Base-by-base conservation (phyloP, 2,888 invertebrate species). In the Sycophila texana region DNA sequence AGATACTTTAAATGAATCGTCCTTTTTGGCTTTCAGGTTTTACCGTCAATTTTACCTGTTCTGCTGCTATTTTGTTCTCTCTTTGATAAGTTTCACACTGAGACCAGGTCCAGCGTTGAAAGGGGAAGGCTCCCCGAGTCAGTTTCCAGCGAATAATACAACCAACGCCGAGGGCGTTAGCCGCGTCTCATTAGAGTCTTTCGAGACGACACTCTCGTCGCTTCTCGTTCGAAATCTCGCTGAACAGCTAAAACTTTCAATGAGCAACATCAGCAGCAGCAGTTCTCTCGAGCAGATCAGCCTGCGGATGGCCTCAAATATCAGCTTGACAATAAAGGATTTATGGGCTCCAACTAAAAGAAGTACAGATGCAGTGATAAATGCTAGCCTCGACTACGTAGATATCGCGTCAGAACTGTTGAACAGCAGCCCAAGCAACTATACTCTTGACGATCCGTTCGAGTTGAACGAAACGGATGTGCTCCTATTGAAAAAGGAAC, bases 1-100 rank as follows among this genome's bases (percentile, higher is more conserved):
- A n/a, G n/a, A n/a, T n/a, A n/a, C n/a, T n/a, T n/a, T n/a, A n/a
- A n/a, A n/a, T n/a, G n/a, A 10, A 4, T 26, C 12, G 13, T 2
- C 22, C 68, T 57, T 10, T 22, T 65, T 51, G 10, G 26, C 63
- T 71, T 91, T 58, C 89, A 96, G 98, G 81, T 98, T 99, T 91
- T 98, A 98, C 90, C 93, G 96, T 5, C 96, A 98, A 88, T 98
- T 99, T 89, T 94, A 96, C 82, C 92, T 97, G 74, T 99, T 99
- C 90, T 93, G 96, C 14, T 93, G 96, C 81, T 99, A 99, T 91
- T 99, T 99, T 89, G 88, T 97, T 47, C 93, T 98, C 66, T 97
- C 98, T 4, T 91, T 98, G 81, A 93, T 96, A 10, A 96, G 98
- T 85, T 98, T 99, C 87, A 96, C 96, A 1, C 91, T 97, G 66